phyloP scores from a whole-genome alignment of 1,140 invertebrate genomes.

The Melipona quadrifasciata region DNA sequence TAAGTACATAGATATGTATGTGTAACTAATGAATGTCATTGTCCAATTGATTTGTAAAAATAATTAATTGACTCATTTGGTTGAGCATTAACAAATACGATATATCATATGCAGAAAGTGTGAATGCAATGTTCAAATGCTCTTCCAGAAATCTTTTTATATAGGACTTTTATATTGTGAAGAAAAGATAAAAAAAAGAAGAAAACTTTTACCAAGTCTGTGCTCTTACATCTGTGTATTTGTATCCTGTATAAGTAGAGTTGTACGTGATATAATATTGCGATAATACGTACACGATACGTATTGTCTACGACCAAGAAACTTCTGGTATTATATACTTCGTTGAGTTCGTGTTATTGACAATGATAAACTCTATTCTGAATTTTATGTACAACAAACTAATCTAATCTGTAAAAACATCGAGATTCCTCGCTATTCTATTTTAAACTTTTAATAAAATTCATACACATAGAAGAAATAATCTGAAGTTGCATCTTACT shows the following conservation, averaged over 20 bases:
- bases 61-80: constrained; percentile 25
- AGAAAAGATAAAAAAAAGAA: constrained; percentile 16
- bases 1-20: constrained; percentile 31
- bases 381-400: constrained; percentile 61
- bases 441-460: constrained; percentile 28
- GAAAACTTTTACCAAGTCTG: constrained; percentile 48
- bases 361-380: constrained; percentile 57
- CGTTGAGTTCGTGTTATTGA: constrained; percentile 56
- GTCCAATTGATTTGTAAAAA: constrained; percentile 24
- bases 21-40: constrained; percentile 24
- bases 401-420: constrained; percentile 49
- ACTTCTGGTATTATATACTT: constrained; percentile 55
- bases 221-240: constrained; percentile 60
- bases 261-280: constrained; percentile 42
- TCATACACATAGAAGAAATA: not conserved
- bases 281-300: constrained; percentile 30
- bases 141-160: constrained; percentile 60
- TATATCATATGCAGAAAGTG: constrained; percentile 23
- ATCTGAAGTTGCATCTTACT: not conserved
- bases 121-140: constrained; percentile 50
- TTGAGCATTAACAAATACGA: constrained; percentile 50
- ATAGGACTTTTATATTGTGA: constrained; percentile 53
- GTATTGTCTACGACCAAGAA: constrained; percentile 50
- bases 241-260: constrained; percentile 59
- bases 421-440: constrained; percentile 50